Conservation (phyloP, 1,140 invertebrate species). For the Megalopta genalis region DNA sequence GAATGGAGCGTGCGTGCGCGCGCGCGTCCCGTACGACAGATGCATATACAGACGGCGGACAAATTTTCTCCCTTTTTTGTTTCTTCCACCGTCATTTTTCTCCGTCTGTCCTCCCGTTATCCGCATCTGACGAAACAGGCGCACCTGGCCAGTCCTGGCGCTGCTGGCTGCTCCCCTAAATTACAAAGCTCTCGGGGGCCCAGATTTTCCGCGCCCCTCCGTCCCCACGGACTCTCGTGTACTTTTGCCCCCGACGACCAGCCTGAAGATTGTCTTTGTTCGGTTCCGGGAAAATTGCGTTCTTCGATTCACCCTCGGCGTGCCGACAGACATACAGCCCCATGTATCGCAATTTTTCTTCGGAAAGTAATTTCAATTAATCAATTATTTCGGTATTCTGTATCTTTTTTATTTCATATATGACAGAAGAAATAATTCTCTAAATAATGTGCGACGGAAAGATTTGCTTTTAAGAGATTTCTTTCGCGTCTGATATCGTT, state of each 20-base stretch:
- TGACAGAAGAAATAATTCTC: too few species aligned
- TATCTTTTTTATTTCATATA: too few species aligned
- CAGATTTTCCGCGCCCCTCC: constrained; percentile 12
- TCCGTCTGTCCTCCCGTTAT: background rate
- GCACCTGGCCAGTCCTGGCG: constrained; percentile 54
- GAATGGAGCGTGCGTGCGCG: background rate
- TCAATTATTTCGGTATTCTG: too few species aligned
- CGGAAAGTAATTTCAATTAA: too few species aligned
- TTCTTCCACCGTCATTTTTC: constrained; percentile 30
- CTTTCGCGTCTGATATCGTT: too few species aligned
- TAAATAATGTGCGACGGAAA: too few species aligned
- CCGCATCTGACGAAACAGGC: constrained; percentile 15
- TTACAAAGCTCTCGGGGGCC: background rate
- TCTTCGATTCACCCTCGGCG: too few species aligned
- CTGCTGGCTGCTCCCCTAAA: constrained; percentile 14
- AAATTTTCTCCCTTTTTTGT: constrained; percentile 13
- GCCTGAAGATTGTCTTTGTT: background rate
- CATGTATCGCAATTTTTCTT: too few species aligned
- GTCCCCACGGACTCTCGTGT: background rate
- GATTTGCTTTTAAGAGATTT: too few species aligned
- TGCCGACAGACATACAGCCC: too few species aligned
- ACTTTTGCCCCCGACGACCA: background rate
- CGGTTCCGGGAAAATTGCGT: background rate
- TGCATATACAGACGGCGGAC: constrained; percentile 9
- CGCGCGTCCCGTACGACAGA: too few species aligned